phyloP scores from a whole-genome alignment of 2,113 vertebrate genomes.

The Loxodonta africana region DNA sequence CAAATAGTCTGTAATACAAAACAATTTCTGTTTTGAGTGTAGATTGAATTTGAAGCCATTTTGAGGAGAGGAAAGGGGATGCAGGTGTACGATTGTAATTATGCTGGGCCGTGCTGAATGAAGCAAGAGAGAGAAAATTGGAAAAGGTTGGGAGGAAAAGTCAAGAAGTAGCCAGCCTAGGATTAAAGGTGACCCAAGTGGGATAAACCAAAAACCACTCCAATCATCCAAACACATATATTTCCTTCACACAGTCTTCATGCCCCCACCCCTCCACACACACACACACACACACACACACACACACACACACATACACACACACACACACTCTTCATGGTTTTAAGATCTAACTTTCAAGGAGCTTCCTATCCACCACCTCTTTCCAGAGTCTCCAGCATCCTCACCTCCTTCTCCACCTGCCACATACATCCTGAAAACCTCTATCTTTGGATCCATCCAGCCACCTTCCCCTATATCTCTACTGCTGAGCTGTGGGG shows the following conservation, averaged over 20 bases:
- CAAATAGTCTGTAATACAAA: conserved; percentile 72
- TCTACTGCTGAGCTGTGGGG: background rate
- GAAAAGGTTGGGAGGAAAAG: background rate
- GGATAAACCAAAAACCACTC: background rate
- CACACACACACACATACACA: background rate
- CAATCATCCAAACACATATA: background rate
- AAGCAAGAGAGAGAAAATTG: conserved; percentile 2
- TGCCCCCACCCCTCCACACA: background rate
- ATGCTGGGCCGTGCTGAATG: background rate
- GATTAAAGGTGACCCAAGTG: background rate
- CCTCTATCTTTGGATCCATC: background rate
- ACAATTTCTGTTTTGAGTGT: conserved; percentile 79
- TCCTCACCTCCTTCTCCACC: background rate
- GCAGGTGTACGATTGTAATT: conserved; percentile 71
- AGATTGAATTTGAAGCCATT: conserved; percentile 61
- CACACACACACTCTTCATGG: background rate
- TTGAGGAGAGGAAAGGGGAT: background rate
- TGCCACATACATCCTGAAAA: background rate
- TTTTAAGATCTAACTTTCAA: conserved; percentile 24
- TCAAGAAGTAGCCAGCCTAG: background rate
- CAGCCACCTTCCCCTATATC: background rate
- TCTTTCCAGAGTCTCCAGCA: background rate
- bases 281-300: background rate
- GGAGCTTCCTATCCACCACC: background rate
- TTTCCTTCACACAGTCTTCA: background rate